These are phyloP conservation scores for Anthrax anthrax DNA, from an alignment of 2,888 invertebrate species.

Conservation along the genomic window DNA sequence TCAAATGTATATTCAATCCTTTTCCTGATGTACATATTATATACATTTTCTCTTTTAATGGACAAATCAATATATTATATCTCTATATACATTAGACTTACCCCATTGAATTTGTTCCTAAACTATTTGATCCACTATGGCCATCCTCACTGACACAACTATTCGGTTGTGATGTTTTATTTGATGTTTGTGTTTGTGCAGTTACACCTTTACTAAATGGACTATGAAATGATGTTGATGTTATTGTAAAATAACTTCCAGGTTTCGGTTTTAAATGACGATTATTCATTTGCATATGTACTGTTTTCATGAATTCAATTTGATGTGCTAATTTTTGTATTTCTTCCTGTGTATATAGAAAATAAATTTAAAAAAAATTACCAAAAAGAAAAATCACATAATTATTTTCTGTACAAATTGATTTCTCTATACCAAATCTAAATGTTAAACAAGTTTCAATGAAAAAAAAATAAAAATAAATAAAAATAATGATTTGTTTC, in stretches of 20 bases:
- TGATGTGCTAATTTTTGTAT: conserved; percentile 81
- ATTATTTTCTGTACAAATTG: too few species aligned
- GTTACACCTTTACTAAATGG: conserved; percentile 25
- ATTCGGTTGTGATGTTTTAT: conserved; percentile 13
- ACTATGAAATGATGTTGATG: conserved; percentile 38
- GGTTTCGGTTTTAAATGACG: conserved; percentile 71
- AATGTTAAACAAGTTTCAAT: too few species aligned
- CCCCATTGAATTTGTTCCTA: conserved; percentile 23
- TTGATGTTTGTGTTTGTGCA: conserved; percentile 28
- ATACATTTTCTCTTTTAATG: too few species aligned
- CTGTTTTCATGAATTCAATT: conserved; percentile 88
- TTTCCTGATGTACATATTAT: too few species aligned
- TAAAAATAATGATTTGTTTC: neutral
- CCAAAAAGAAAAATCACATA: neutral
- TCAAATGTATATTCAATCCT: too few species aligned
- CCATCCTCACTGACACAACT: conserved; percentile 20
- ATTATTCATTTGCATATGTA: conserved; percentile 87
- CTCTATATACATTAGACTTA: conserved; percentile 12
- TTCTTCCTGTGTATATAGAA: conserved; percentile 49
- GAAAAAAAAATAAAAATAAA: too few species aligned
- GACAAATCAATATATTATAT: too few species aligned
- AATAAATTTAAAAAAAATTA: neutral
- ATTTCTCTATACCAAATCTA: too few species aligned
- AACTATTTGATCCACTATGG: conserved; percentile 20
- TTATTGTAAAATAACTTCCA: conserved; percentile 63